These are phyloP conservation scores for Lasiommata megera DNA, from an alignment of 2,888 invertebrate genomes.

Conservation along the genomic window DNA sequence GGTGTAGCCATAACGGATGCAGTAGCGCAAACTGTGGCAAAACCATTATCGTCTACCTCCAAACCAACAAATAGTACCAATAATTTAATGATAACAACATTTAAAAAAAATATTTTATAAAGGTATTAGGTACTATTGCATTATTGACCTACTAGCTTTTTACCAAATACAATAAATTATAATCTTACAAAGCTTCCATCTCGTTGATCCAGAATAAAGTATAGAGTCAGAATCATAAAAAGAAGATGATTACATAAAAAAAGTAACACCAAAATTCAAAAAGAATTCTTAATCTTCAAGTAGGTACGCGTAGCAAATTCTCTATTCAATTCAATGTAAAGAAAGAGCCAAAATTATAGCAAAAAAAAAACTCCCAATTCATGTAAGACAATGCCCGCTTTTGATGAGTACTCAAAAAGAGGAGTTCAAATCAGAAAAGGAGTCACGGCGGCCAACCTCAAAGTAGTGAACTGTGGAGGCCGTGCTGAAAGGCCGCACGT, in stretches of 20 bases:
- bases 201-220: no score
- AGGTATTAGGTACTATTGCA: no score
- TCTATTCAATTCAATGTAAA: neutral
- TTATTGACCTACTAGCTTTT: no score
- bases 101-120: no score
- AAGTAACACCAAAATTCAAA: neutral
- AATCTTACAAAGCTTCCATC: no score
- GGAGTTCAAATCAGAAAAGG: slow-evolving; percentile 21
- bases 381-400: slow-evolving; percentile 23
- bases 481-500: slow-evolving; percentile 45
- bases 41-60: no score
- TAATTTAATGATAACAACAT: no score
- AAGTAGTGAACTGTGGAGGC: slow-evolving; percentile 35
- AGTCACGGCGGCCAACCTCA: slow-evolving; percentile 38
- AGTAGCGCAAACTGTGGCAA: no score
- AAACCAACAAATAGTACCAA: no score
- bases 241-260: neutral
- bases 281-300: neutral
- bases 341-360: neutral
- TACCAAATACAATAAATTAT: no score
- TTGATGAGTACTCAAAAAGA: slow-evolving; percentile 15
- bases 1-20: no score
- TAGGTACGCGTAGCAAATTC: neutral
- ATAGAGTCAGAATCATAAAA: no score
- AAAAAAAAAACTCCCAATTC: neutral